phyloP scores from a whole-genome alignment of 2,888 invertebrate genomes.

The Troilus luridus region DNA sequence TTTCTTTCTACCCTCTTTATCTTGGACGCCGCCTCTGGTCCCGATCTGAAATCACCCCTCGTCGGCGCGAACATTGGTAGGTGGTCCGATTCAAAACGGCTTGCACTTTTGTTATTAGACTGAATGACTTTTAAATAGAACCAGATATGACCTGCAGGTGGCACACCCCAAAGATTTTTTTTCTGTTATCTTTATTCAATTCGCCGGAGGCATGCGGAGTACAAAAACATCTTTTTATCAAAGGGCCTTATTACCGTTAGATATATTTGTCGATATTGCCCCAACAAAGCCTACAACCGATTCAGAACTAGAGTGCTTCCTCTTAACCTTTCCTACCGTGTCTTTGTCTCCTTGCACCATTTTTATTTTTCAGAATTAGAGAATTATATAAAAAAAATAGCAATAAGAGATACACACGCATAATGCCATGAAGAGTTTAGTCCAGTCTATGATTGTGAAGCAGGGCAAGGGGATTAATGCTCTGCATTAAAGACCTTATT shows the following conservation, averaged over 20 bases:
- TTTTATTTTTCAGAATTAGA: too few species aligned
- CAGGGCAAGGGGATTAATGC: too few species aligned
- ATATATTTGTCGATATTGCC: background rate
- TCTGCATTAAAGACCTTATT: too few species aligned
- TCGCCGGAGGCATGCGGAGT: background rate
- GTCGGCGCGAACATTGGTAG: conserved; percentile 31
- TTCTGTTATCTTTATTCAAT: conserved; percentile 10
- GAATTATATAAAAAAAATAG: too few species aligned
- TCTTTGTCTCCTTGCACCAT: too few species aligned
- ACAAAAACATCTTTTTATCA: conserved; percentile 6
- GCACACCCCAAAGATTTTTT: background rate
- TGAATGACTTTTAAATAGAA: conserved; percentile 28
- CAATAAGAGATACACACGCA: too few species aligned
- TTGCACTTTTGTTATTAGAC: conserved; percentile 28
- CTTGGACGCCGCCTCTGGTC: conserved; percentile 15
- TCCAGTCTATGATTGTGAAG: too few species aligned
- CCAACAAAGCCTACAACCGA: background rate
- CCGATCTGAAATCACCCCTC: conserved; percentile 43
- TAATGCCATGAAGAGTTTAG: too few species aligned
- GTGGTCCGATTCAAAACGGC: conserved; percentile 44
- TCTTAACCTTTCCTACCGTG: too few species aligned
- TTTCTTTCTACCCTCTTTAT: conserved; percentile 39
- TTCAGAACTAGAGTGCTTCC: background rate
- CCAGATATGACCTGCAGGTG: conserved; percentile 47
- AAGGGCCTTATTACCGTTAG: conserved; percentile 22